Conservation (phyloP, 2,888 invertebrate species). For the Pycnomerus fuliginosus region DNA sequence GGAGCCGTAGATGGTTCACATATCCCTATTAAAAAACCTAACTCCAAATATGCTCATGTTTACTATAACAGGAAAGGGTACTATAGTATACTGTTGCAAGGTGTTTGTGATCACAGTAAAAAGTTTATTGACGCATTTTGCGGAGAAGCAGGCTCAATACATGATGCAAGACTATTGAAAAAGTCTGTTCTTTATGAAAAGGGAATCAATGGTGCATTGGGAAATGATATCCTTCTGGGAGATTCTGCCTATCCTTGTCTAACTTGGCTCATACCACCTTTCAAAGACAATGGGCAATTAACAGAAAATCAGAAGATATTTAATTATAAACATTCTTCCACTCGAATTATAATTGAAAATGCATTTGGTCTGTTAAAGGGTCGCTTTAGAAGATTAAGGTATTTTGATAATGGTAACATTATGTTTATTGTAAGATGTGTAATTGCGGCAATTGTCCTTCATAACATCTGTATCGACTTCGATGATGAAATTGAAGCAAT, state of each 20-base stretch:
- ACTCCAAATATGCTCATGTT: not conserved
- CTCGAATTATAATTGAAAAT: no score
- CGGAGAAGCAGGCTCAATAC: slow-evolving; percentile 15
- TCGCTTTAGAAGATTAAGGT: slow-evolving; percentile 3
- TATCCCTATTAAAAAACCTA: slow-evolving; percentile 2
- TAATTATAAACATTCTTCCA: slow-evolving; percentile 24
- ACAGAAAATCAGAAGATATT: slow-evolving; percentile 21
- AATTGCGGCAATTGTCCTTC: slow-evolving; percentile 9
- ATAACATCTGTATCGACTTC: slow-evolving; percentile 12
- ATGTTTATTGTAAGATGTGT: slow-evolving; percentile 6
- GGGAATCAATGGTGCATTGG: slow-evolving; percentile 4
- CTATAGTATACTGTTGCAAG: slow-evolving; percentile 6
- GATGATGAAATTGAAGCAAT: slow-evolving; percentile 8
- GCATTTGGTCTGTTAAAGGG: no score
- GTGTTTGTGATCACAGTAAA: slow-evolving; percentile 5
- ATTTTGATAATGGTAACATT: slow-evolving; percentile 10
- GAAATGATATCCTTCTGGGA: slow-evolving; percentile 1
- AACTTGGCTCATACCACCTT: slow-evolving; percentile 23
- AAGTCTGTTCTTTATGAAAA: slow-evolving; percentile 11
- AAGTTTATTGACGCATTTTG: slow-evolving; percentile 6
- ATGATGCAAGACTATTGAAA: slow-evolving; percentile 12
- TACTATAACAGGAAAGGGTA: slow-evolving; percentile 3
- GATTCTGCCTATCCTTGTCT: slow-evolving; percentile 2
- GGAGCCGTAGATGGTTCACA: slow-evolving; percentile 8
- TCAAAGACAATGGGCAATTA: slow-evolving; percentile 26